A percentile compares a stretch with the other conserved stretches of the same genome.
phyloP scores from a whole-genome alignment of 2,888 invertebrate genomes.

The Phymatocera aterrima region DNA sequence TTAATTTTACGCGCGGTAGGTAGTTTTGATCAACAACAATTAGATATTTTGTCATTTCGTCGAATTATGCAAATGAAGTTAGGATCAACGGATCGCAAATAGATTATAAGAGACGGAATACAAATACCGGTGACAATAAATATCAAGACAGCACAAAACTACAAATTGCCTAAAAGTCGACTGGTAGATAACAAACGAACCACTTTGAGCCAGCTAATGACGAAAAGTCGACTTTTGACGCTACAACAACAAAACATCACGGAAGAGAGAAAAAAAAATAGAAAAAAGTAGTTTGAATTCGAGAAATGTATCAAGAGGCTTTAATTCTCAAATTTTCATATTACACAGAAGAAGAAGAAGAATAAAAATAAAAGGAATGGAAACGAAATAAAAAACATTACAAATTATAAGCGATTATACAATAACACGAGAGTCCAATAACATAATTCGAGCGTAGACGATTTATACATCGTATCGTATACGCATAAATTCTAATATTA shows the following conservation, averaged over 20 bases:
- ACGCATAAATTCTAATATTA: neutral
- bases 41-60: too few species aligned
- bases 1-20: too few species aligned
- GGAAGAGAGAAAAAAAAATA: conserved; percentile 5
- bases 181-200: too few species aligned
- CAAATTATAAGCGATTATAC: neutral
- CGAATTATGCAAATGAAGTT: too few species aligned
- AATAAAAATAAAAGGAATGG: conserved; percentile 67
- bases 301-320: conserved; percentile 3
- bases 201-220: too few species aligned
- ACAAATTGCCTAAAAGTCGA: too few species aligned
- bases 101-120: too few species aligned
- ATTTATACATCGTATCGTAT: too few species aligned
- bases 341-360: conserved; percentile 46
- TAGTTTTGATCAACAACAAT: too few species aligned
- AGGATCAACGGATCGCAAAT: too few species aligned
- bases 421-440: neutral
- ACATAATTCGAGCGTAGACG: neutral
- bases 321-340: neutral
- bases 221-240: conserved; percentile 57
- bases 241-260: conserved; percentile 64
- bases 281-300: conserved; percentile 2
- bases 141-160: too few species aligned
- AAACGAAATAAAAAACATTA: conserved; percentile 45
- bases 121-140: too few species aligned